These are phyloP conservation scores for Datnioides undecimradiatus DNA, from an alignment of 2,113 vertebrate genomes.

Conservation along the genomic window DNA sequence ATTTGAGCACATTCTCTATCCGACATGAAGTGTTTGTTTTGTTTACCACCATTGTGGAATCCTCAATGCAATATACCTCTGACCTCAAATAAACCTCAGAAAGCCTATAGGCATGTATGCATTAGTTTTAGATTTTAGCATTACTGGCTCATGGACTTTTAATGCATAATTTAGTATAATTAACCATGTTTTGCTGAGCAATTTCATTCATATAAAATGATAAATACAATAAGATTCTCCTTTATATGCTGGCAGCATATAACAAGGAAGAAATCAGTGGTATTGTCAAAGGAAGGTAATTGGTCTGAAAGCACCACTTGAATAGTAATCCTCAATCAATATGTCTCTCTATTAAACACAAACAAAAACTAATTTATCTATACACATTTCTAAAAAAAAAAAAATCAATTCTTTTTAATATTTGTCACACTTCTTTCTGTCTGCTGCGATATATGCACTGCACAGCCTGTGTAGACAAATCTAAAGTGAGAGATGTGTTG, in stretches of 20 bases:
- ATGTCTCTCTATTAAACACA: neutral
- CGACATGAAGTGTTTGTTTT: constrained; percentile 7
- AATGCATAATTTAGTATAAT: neutral
- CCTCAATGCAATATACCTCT: neutral
- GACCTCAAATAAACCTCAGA: neutral
- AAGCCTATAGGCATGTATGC: neutral
- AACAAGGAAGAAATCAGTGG: neutral
- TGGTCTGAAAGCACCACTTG: neutral
- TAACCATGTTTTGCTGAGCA: neutral
- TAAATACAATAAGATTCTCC: neutral
- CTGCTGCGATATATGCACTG: too few relatives aligned
- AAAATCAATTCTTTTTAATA: too few relatives aligned
- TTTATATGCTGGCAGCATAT: neutral
- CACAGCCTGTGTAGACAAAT: too few relatives aligned
- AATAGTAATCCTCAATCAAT: neutral
- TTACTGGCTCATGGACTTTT: neutral
- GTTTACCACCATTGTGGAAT: neutral
- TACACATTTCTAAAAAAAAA: neutral
- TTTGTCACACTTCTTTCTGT: too few relatives aligned
- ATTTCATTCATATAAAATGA: neutral
- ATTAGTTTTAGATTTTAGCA: neutral
- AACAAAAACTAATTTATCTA: neutral
- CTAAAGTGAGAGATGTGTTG: too few relatives aligned
- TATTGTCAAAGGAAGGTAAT: constrained; percentile 8
- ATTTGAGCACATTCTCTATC: neutral